Percentiles rank a stretch among this genome's conserved stretches.
phyloP scores from a whole-genome alignment of 2,888 invertebrate genomes.

The Caenorhabditis sp. region DNA sequence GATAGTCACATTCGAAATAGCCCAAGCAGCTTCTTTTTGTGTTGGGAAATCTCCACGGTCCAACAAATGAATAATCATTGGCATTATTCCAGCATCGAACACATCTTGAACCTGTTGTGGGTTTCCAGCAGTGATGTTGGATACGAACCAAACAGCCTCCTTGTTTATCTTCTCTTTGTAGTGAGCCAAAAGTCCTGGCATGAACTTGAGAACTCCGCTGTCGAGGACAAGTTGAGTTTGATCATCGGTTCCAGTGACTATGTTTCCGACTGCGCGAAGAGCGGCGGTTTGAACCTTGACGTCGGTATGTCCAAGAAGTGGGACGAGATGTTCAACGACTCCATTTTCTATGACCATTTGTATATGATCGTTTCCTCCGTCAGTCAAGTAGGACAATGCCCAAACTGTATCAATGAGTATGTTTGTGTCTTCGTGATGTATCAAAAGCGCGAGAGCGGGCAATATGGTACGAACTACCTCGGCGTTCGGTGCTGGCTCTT shows the following conservation, averaged over 20 bases:
- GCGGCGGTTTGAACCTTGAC: constrained; percentile 84
- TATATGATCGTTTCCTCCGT: constrained; percentile 96
- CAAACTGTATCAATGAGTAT: constrained; percentile 96
- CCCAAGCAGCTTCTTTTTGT: constrained; percentile 99
- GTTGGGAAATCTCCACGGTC: constrained; percentile 91
- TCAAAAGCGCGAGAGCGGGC: constrained; percentile 90
- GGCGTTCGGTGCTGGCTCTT: constrained; percentile 72
- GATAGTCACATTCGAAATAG: constrained; percentile 96
- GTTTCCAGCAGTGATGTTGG: constrained; percentile 98
- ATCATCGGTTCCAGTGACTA: constrained; percentile 95
- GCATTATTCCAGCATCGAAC: constrained; percentile 88
- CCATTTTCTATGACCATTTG: constrained; percentile 87
- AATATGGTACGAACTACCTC: constrained; percentile 76
- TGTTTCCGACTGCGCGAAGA: constrained; percentile 93
- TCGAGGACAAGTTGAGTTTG: constrained; percentile 97
- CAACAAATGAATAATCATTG: constrained; percentile 91
- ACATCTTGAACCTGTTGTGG: constrained; percentile 94
- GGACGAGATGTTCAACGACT: constrained; percentile 88
- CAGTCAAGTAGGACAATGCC: constrained; percentile 96
- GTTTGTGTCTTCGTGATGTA: constrained; percentile 93
- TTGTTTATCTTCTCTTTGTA: constrained; percentile 94
- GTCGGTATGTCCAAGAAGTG: constrained; percentile 85
- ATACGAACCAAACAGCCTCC: constrained; percentile 72
- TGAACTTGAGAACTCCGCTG: constrained; percentile 88
- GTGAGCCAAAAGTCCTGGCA: constrained; percentile 89